Conservation (phyloP, 2,888 invertebrate species). For the Drosophila macrospina region DNA sequence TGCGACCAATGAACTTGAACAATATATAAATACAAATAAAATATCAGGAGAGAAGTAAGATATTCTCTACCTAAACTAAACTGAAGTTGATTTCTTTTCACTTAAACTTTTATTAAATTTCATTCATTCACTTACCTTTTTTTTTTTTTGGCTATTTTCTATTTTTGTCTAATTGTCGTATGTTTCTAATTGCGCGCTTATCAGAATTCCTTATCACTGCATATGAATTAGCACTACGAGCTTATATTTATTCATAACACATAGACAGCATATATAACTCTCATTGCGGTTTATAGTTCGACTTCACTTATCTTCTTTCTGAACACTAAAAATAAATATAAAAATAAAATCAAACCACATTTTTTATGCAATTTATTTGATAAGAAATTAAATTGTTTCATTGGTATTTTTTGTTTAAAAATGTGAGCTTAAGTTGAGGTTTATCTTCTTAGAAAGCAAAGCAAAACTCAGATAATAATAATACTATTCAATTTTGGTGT, state of each 20-base stretch:
- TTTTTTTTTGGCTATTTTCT: not conserved
- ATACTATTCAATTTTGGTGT: too few relatives aligned
- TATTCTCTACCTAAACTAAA: not conserved
- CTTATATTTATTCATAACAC: not conserved
- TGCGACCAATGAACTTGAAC: constrained; percentile 31
- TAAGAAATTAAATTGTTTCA: not conserved
- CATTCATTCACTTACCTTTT: too few relatives aligned
- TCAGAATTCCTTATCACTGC: constrained; percentile 9
- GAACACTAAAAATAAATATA: not conserved
- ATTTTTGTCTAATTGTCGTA: constrained; percentile 2
- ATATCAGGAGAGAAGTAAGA: not conserved
- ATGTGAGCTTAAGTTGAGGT: too few relatives aligned
- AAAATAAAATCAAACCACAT: not conserved
- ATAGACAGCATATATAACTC: not conserved
- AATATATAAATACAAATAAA: not conserved
- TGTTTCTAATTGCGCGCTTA: constrained; percentile 5
- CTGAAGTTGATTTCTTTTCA: not conserved
- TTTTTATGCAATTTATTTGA: too few relatives aligned
- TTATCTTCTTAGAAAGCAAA: too few relatives aligned
- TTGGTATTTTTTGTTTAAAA: not conserved
- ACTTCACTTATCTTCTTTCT: constrained; percentile 2
- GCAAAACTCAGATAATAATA: too few relatives aligned
- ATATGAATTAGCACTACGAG: not conserved
- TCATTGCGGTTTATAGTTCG: not conserved
- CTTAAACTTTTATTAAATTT: not conserved